These are phyloP conservation scores for Autographa pulchrina DNA, from an alignment of 2,888 invertebrate genomes.

Conservation along the genomic window DNA sequence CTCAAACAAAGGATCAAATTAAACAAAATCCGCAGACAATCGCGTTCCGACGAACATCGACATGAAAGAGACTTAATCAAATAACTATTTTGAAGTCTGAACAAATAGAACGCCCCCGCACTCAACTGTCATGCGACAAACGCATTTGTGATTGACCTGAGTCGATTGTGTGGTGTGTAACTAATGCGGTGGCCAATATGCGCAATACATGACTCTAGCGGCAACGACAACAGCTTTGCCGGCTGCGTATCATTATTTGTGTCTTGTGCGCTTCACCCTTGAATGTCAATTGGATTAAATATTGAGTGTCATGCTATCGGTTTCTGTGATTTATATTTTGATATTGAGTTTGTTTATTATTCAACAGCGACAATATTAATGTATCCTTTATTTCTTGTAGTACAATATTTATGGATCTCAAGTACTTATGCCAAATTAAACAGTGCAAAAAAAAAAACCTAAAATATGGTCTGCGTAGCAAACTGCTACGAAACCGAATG, in stretches of 20 bases:
- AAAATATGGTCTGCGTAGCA: neutral
- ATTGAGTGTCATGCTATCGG: slow-evolving; percentile 27
- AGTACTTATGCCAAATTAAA: neutral
- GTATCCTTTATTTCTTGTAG: neutral
- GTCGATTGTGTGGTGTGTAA: slow-evolving; percentile 65
- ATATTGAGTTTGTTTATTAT: neutral
- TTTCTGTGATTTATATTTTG: neutral
- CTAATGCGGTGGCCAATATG: slow-evolving; percentile 80
- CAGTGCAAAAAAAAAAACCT: neutral
- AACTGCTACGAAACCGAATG: neutral
- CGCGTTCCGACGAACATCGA: slow-evolving; percentile 79
- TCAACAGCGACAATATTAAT: too few relatives aligned
- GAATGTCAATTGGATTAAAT: slow-evolving; percentile 41
- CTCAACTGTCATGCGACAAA: slow-evolving; percentile 81
- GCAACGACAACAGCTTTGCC: slow-evolving; percentile 75
- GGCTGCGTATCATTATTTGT: slow-evolving; percentile 67
- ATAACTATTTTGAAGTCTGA: slow-evolving; percentile 80
- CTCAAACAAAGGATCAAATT: slow-evolving; percentile 88
- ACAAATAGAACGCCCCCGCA: slow-evolving; percentile 81
- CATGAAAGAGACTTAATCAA: slow-evolving; percentile 89
- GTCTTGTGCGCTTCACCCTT: slow-evolving; percentile 12
- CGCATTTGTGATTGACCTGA: slow-evolving; percentile 84
- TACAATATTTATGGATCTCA: neutral
- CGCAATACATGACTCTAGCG: slow-evolving; percentile 76
- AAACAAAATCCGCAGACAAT: slow-evolving; percentile 87